These are phyloP conservation scores for Caenorhabditis auriculariae DNA, from an alignment of 2,888 invertebrate species.

Conservation along the genomic window DNA sequence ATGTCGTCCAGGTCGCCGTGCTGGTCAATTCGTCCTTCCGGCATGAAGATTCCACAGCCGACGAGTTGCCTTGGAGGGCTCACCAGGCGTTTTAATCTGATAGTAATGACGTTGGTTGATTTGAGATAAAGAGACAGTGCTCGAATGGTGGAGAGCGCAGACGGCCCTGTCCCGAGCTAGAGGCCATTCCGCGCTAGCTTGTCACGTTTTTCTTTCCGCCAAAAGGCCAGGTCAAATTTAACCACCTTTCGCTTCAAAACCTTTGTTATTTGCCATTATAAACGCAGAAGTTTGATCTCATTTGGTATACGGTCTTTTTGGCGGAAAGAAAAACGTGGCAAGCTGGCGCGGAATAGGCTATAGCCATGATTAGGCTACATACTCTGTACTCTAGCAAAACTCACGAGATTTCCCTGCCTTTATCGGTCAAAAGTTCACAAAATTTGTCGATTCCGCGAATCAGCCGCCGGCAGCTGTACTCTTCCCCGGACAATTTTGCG, in stretches of 20 bases:
- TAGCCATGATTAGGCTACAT: neutral
- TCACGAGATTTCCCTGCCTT: conserved; percentile 17
- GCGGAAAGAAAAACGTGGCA: no score
- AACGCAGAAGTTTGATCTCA: no score
- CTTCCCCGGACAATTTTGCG: conserved; percentile 18
- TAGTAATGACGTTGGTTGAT: neutral
- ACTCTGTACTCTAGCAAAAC: neutral
- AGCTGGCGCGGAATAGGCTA: neutral
- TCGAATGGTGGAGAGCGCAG: no score
- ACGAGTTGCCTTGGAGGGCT: conserved; percentile 41
- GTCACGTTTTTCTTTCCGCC: no score
- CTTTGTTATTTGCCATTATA: no score
- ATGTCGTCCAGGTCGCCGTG: conserved; percentile 28
- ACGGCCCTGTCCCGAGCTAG: no score
- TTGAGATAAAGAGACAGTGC: neutral
- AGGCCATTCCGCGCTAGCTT: no score
- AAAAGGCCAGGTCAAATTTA: no score
- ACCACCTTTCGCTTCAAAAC: no score
- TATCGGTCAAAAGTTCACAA: conserved; percentile 14
- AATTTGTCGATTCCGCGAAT: conserved; percentile 5
- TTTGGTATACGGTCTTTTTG: no score
- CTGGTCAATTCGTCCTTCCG: conserved; percentile 31
- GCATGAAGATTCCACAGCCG: conserved; percentile 33
- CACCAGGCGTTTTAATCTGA: conserved; percentile 29
- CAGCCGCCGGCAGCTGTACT: conserved; percentile 20